Base-by-base conservation (phyloP, 92 coral and sea anemone species). In the Nematostella vectensis region DNA sequence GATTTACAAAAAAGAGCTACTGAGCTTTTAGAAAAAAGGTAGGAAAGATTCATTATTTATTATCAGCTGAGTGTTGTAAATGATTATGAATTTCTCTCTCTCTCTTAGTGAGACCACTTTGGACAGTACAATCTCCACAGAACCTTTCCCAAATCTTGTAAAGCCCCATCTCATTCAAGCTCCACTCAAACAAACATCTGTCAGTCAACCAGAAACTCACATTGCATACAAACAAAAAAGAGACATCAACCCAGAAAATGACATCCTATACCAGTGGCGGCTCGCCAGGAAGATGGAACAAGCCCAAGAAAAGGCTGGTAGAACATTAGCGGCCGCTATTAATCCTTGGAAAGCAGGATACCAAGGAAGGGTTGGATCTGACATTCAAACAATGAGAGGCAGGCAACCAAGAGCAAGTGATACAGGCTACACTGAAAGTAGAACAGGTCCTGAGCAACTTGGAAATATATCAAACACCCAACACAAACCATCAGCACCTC, bases 241-340 rank as follows among this genome's bases (percentile, higher is more conserved):
- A 23, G 18, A 18, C 20, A 71, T 71, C 17, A 77, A 77, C 71
- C 82, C 64, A 25, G 99, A 93, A 72, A 96, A 93, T 21, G 99
- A 93, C 55, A 93, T 93, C 43, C 72, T 93, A 29, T 93, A 93
- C 65, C 96, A 93, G 69, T 93, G 99, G 99, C 77, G 99, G 29
- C 70, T 93, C 54, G 78, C 96, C 50, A 74, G 93, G 29, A 83
- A 83, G 61, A 80, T 86, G 88, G 99, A 93, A 57, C 77, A 70
- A 40, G 99, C 99, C 12, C 85, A 93, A 59, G 83, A 87, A 25
- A 55, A 57, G 21, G 88, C 72, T 16, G 50, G 51, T 42, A 50
- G 37, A 24, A 15, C 40, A 6, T 6, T 6, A 25, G 75, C 47
- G 36, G 27, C 62, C 15, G 54, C 45, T 42, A 28, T 18, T 25